phyloP scores from a whole-genome alignment of 2,113 vertebrate species.

The Phocoena phocoena region DNA sequence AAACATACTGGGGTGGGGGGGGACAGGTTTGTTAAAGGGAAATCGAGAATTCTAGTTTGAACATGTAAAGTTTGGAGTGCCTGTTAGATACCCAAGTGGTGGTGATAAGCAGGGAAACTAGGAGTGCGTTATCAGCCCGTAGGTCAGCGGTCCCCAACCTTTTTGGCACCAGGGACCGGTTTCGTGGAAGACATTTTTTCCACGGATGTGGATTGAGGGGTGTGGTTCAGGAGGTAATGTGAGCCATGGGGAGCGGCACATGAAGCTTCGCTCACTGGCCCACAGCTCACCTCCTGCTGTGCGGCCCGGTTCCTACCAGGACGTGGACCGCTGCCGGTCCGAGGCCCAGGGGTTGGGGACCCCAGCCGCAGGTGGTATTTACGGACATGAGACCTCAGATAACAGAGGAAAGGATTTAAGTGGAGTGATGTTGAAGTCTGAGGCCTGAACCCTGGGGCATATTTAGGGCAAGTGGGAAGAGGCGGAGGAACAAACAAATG shows the following conservation, averaged over 20 bases:
- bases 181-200: too few relatives aligned
- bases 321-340: too few relatives aligned
- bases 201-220: too few relatives aligned
- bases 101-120: background rate
- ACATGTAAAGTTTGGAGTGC: background rate
- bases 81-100: background rate
- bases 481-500: background rate
- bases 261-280: too few relatives aligned
- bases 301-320: too few relatives aligned
- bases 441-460: background rate
- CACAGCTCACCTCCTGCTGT: too few relatives aligned
- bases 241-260: too few relatives aligned
- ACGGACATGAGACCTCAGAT: background rate
- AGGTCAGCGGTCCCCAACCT: background rate
- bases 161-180: too few relatives aligned
- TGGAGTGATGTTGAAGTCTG: background rate
- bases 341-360: too few relatives aligned
- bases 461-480: background rate
- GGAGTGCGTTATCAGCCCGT: rapidly evolving
- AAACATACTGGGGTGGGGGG: background rate
- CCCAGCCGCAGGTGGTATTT: background rate
- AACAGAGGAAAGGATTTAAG: background rate
- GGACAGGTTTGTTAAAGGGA: too few relatives aligned
- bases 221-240: too few relatives aligned
- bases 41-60: background rate